A percentile compares a stretch with the other conserved stretches of the same genome.
Conservation (phyloP, 2,797 vertebrate species). For the Amniataba percoides region DNA sequence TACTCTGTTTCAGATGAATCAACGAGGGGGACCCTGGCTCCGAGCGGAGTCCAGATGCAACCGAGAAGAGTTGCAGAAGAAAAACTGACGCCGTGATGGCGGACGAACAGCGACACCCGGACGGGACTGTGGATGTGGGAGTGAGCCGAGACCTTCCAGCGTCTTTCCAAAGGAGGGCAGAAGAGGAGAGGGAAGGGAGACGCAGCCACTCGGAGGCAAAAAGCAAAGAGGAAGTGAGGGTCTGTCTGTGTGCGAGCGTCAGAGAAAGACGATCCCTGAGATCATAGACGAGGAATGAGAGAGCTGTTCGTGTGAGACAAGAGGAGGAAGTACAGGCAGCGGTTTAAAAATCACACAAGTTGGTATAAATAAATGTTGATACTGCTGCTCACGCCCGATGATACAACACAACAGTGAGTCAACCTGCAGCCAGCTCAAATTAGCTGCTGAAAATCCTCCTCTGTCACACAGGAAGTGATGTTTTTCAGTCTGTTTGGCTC, state of each 20-base stretch:
- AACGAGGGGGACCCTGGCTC: not conserved
- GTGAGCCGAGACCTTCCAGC: slow-evolving; percentile 60
- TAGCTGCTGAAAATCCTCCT: slow-evolving; percentile 35
- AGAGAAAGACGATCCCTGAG: slow-evolving; percentile 35
- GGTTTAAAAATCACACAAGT: slow-evolving; percentile 12
- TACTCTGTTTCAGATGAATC: slow-evolving; percentile 10
- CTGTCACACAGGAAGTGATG: slow-evolving; percentile 46
- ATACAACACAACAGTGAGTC: slow-evolving; percentile 50
- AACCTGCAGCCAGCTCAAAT: slow-evolving; percentile 32
- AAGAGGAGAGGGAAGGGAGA: slow-evolving; percentile 85
- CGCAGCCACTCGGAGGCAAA: slow-evolving; percentile 24
- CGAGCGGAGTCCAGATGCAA: slow-evolving; percentile 19
- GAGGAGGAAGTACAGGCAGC: slow-evolving; percentile 17
- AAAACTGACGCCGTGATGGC: slow-evolving; percentile 6
- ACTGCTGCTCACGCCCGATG: slow-evolving; percentile 19
- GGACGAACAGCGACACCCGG: slow-evolving; percentile 8
- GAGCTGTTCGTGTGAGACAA: slow-evolving; percentile 39
- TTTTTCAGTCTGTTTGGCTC: not conserved
- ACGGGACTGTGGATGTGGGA: slow-evolving; percentile 18
- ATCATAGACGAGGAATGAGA: slow-evolving; percentile 38
- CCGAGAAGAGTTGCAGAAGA: slow-evolving; percentile 6
- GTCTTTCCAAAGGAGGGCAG: slow-evolving; percentile 87
- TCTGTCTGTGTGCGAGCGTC: slow-evolving; percentile 29
- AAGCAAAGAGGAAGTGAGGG: slow-evolving; percentile 52
- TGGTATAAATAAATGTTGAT: slow-evolving; percentile 47